Conservation (phyloP, 1,140 invertebrate species). For the Cydia amplana region DNA sequence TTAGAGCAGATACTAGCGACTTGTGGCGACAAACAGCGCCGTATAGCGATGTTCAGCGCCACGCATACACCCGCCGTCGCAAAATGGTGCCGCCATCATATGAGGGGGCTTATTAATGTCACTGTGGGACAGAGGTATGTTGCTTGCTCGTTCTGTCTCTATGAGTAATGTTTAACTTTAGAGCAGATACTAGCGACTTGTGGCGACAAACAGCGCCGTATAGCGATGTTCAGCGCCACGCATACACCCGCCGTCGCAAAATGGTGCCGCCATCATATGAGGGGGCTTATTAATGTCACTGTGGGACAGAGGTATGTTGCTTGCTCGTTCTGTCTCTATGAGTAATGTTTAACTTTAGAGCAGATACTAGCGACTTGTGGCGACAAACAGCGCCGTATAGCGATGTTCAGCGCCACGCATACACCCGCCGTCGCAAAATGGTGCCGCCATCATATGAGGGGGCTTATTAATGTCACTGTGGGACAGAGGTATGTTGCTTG, state of each 20-base stretch:
- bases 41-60: constrained; percentile 92
- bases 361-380: constrained; percentile 85
- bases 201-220: constrained; percentile 58
- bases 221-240: constrained; percentile 95
- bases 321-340: too few species aligned
- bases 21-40: constrained; percentile 56
- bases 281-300: constrained; percentile 88
- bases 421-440: constrained; percentile 94
- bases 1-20: constrained; percentile 84
- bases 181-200: neutral
- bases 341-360: too few species aligned
- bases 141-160: too few species aligned
- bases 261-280: constrained; percentile 94
- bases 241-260: constrained; percentile 93
- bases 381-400: constrained; percentile 75
- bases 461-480: constrained; percentile 88
- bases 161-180: too few species aligned
- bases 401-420: constrained; percentile 97
- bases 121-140: constrained; percentile 73
- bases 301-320: constrained; percentile 91
- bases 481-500: neutral
- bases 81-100: constrained; percentile 93
- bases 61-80: constrained; percentile 94
- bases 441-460: constrained; percentile 92
- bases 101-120: constrained; percentile 90